Evolutionary conservation across 30 jellyfish, hydroid and myxozoan genomes (phyloP), one percentile per base, ranked within the genome.

Genomic region (Cassiopea andromeda): DNA sequence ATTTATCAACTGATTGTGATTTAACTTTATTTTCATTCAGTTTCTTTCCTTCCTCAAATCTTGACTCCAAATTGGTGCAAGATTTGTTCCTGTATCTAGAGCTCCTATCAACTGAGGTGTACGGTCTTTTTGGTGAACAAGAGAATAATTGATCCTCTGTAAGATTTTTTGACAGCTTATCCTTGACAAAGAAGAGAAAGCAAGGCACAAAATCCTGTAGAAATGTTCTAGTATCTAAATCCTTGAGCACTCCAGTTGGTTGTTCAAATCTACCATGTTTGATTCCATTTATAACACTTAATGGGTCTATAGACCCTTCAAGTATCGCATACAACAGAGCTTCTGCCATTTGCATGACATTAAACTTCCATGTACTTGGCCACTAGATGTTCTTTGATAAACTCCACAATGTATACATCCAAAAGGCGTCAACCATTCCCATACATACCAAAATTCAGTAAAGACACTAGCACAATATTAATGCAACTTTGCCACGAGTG

Each of bases 191-290:
- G 49, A 67, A 69, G 67, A 87, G 83, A 66, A 87, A 87, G 38
- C 80, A 46, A 27, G 94, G 94, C 64, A 87, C 94, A 61, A 87
- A 87, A 18, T 87, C 94, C 47, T 66, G 50, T 48, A 66, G 74
- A 57, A 82, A 43, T 16, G 19, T 38, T 10, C 16, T 27, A 17
- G 46, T 16, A 4, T 44, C 80, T 69, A 75, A 58, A 16, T 75
- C 68, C 18, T 2, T 38, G 58, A 38, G 3, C 8, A 38, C 12
- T 50, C 19, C 66, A 44, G n/a, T 6, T 16, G 44, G 66, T 44
- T 16, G 7, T 44, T 14, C 38, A 75, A 46, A 6, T 2, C 1
- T 58, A 27, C 68, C 83, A 38, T 16, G 4, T 44, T 75, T 5
- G 46, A 75, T 75, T 6, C 83, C 83, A 46, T 75, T 46, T 7